phyloP scores from a whole-genome alignment of 2,888 invertebrate species.

The Dendrolimus pini region DNA sequence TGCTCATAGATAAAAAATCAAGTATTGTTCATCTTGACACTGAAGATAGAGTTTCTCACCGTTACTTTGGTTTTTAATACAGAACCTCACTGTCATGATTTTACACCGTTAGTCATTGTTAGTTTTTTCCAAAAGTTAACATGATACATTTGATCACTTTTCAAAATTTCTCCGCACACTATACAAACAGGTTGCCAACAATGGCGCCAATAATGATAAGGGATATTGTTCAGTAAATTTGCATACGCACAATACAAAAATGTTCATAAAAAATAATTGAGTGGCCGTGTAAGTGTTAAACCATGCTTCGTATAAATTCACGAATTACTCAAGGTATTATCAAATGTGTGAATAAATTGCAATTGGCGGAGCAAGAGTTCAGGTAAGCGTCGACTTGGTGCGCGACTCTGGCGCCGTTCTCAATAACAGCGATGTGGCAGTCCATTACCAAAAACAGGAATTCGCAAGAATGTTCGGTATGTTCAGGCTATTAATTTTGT shows the following conservation, averaged over 20 bases:
- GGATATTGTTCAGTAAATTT: too few relatives aligned
- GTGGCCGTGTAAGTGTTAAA: slow-evolving; percentile 5
- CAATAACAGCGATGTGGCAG: slow-evolving; percentile 30
- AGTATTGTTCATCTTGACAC: slow-evolving; percentile 24
- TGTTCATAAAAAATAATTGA: slow-evolving; percentile 14
- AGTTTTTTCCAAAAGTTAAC: not conserved
- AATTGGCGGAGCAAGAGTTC: slow-evolving; percentile 12
- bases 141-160: not conserved
- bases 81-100: slow-evolving; percentile 8
- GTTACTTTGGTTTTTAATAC: slow-evolving; percentile 22
- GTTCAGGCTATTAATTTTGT: slow-evolving; percentile 55
- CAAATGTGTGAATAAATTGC: slow-evolving; percentile 14
- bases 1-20: slow-evolving; percentile 13
- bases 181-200: not conserved
- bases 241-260: not conserved
- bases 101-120: slow-evolving; percentile 18
- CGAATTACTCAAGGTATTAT: slow-evolving; percentile 10
- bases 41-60: slow-evolving; percentile 21
- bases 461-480: slow-evolving; percentile 53
- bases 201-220: not conserved
- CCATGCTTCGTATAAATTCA: slow-evolving; percentile 4
- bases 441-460: slow-evolving; percentile 46
- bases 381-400: slow-evolving; percentile 10
- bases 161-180: not conserved
- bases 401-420: slow-evolving; percentile 34